phyloP scores from a whole-genome alignment of 1,140 invertebrate genomes.

The Paraescarpia echinospica region DNA sequence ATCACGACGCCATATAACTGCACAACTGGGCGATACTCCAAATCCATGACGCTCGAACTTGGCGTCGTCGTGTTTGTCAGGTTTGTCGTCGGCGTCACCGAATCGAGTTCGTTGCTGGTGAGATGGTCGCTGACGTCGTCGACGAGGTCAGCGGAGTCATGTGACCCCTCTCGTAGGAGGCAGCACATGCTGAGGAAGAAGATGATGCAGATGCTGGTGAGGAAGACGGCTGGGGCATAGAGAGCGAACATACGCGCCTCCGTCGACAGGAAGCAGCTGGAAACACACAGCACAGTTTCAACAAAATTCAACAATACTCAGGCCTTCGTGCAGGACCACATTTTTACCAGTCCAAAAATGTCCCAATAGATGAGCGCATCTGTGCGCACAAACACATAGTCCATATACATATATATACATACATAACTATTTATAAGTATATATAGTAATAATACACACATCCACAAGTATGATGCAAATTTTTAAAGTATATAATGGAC shows the following conservation, averaged over 20 bases:
- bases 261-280: slow-evolving; percentile 76
- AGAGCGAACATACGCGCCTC: slow-evolving; percentile 78
- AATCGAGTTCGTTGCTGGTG: slow-evolving; percentile 69
- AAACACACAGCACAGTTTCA: slow-evolving; percentile 32
- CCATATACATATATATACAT: too few relatives aligned
- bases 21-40: slow-evolving; percentile 76
- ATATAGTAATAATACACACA: too few relatives aligned
- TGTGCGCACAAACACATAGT: too few relatives aligned
- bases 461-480: too few relatives aligned
- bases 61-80: not conserved
- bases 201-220: slow-evolving; percentile 73
- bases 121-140: slow-evolving; percentile 61
- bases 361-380: too few relatives aligned
- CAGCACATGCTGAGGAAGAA: slow-evolving; percentile 75
- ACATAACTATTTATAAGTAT: too few relatives aligned
- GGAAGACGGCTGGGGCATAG: slow-evolving; percentile 74
- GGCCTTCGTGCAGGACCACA: too few relatives aligned
- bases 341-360: too few relatives aligned
- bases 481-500: too few relatives aligned
- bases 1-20: slow-evolving; percentile 80
- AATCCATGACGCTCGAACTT: slow-evolving; percentile 60
- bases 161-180: slow-evolving; percentile 62
- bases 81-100: not conserved
- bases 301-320: too few relatives aligned
- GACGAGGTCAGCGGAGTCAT: not conserved